Evolutionary conservation across 2,113 vertebrate species (phyloP).

Genomic region (Lanius collurio): DNA sequence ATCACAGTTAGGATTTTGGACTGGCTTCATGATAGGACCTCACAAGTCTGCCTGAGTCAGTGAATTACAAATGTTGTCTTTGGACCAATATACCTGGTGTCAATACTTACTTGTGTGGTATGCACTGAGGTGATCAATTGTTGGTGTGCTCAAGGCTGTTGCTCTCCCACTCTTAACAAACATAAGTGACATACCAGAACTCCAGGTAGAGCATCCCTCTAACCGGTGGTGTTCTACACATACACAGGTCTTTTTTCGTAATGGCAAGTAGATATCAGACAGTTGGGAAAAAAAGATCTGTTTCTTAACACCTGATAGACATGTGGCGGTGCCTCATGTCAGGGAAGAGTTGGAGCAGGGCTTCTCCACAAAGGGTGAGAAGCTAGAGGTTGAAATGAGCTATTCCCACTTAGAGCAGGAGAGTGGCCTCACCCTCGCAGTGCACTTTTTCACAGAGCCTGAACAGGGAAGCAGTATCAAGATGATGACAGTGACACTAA

Average conservation of each 20-base stretch:
- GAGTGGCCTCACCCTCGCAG: rapidly evolving
- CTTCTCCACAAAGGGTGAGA: not conserved
- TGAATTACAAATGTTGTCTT: not conserved
- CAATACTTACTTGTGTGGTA: not conserved
- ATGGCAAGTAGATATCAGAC: rapidly evolving
- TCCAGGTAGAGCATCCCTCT: not conserved
- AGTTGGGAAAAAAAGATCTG: rapidly evolving
- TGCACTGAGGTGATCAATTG: not conserved
- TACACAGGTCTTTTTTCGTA: not conserved
- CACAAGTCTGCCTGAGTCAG: not conserved
- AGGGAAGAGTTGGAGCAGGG: not conserved
- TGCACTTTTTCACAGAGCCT: not conserved
- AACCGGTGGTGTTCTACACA: not conserved
- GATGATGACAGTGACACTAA: not conserved
- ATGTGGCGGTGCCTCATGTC: not conserved
- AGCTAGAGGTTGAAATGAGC: not conserved
- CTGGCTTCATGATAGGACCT: not conserved
- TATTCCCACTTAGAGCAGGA: not conserved
- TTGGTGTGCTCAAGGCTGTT: not conserved
- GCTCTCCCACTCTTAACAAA: not conserved
- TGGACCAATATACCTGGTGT: rapidly evolving
- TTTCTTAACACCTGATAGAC: not conserved
- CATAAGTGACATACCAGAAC: not conserved
- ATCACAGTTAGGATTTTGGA: not conserved
- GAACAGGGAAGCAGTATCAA: not conserved